Evolutionary conservation across 2,113 vertebrate genomes (phyloP), one percentile per base, ranked within the genome.

Genomic region (Microcebus tavaratra): DNA sequence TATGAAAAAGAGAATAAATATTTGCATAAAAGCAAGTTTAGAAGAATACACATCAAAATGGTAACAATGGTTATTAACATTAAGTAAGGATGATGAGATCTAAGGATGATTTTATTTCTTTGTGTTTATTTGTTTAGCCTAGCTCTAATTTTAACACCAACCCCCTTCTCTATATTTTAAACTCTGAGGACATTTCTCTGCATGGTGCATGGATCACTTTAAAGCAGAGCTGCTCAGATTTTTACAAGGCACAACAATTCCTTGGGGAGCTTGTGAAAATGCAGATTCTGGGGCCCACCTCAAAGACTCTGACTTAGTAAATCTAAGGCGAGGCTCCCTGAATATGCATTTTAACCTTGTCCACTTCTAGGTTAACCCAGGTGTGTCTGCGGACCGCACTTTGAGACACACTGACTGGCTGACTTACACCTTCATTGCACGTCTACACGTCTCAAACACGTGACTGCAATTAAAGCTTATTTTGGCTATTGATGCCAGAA

Each of bases 11-110:
- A 53, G 20, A 90, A 21, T 21, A n/a, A 21, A 5, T 80, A 25
- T 75, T 36, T 73, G 67, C 34, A 50, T 57, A 82, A 91, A 81
- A 92, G 42, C 48, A 96, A 39, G 45, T 94, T 63, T 92, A 75
- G 83, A 83, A 93, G 79, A 83, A 39, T 6, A 88, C 29, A 73
- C 13, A 76, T 34, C 55, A 42, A 67, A 39, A 57, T 34, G 27
- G 90, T 82, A 76, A n/a, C 29, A 61, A 63, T 14, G 27, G n/a
- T 63, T 53, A 45, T 81, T 84, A 89, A 42, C 27, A 18, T 39
- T 95, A 65, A 59, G 53, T 95, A 65, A 59, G 53, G 39, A 61
- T 53, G 76, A 75, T 39, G 65, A 89, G 59, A 81, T 67, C 72
- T 57, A 91, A 79, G 75, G 61, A 27, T 57, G 55, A 80, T 76